These are phyloP conservation scores for Plebejus melissa DNA, from an alignment of 2,888 invertebrate species.

Conservation along the genomic window DNA sequence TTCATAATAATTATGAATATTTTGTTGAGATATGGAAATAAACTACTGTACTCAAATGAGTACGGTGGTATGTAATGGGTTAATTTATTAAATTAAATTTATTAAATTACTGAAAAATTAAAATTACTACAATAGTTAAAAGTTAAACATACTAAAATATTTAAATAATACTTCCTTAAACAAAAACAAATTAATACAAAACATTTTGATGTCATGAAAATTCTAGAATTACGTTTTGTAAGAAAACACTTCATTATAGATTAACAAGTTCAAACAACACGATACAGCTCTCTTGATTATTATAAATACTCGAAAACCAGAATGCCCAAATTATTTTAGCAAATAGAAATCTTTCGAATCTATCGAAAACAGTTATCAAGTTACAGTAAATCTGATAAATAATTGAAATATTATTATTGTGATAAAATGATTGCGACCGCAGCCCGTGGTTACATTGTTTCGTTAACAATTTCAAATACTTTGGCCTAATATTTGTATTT, in stretches of 20 bases:
- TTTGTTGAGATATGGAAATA: neutral
- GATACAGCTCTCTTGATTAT: neutral
- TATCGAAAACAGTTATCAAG: constrained; percentile 22
- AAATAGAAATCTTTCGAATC: neutral
- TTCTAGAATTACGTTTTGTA: neutral
- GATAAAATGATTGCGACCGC: constrained; percentile 61
- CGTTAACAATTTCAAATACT: constrained; percentile 32
- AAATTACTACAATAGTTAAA: too few species aligned
- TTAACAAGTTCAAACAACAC: neutral
- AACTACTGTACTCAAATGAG: neutral
- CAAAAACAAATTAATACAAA: neutral
- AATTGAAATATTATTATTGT: constrained; percentile 61
- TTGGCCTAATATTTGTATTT: constrained; percentile 13
- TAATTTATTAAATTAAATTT: too few species aligned
- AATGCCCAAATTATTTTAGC: constrained; percentile 3
- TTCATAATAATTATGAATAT: too few species aligned
- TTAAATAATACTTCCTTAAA: neutral
- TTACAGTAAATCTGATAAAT: constrained; percentile 43
- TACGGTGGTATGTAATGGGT: neutral
- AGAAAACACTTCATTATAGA: neutral
- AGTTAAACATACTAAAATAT: too few species aligned
- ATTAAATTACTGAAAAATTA: too few species aligned
- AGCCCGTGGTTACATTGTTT: constrained; percentile 54
- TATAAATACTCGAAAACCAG: neutral
- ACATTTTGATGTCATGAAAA: neutral